phyloP scores from a whole-genome alignment of 2,888 invertebrate genomes.

The Drosophila neotestacea region DNA sequence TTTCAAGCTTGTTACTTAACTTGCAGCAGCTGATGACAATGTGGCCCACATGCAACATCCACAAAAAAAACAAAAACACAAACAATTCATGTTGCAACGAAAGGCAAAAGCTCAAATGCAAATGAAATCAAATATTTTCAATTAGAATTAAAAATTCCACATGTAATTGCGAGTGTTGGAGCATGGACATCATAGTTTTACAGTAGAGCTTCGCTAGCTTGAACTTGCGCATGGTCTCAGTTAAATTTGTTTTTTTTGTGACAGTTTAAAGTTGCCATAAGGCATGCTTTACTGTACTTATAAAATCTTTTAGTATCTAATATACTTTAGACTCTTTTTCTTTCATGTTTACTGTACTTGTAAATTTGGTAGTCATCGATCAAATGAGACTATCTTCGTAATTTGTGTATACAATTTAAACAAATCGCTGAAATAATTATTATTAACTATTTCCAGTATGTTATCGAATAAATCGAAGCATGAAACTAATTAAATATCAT shows the following conservation, averaged over 20 bases:
- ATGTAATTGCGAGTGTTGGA: not conserved
- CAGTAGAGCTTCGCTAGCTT: slow-evolving; percentile 1
- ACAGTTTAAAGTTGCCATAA: not conserved
- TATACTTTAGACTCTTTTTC: no score
- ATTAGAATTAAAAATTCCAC: not conserved
- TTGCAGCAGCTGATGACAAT: slow-evolving; percentile 20
- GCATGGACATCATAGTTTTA: not conserved
- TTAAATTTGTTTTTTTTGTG: not conserved
- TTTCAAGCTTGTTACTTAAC: slow-evolving; percentile 36
- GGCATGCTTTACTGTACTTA: not conserved
- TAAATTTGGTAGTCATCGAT: not conserved
- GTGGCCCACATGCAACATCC: slow-evolving; percentile 2
- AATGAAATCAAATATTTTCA: slow-evolving; percentile 5
- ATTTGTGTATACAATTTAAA: no score
- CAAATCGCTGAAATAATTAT: no score
- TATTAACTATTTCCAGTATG: not conserved
- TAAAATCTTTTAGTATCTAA: not conserved
- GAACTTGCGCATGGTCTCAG: no score
- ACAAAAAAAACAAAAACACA: not conserved
- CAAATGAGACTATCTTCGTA: no score
- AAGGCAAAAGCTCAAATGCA: not conserved
- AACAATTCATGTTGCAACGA: not conserved
- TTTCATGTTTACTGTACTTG: not conserved
- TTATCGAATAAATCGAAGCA: not conserved
- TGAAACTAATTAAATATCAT: slow-evolving; percentile 1